These are phyloP conservation scores for Silurus meridionalis DNA, from an alignment of 2,113 vertebrate species.

Conservation along the genomic window DNA sequence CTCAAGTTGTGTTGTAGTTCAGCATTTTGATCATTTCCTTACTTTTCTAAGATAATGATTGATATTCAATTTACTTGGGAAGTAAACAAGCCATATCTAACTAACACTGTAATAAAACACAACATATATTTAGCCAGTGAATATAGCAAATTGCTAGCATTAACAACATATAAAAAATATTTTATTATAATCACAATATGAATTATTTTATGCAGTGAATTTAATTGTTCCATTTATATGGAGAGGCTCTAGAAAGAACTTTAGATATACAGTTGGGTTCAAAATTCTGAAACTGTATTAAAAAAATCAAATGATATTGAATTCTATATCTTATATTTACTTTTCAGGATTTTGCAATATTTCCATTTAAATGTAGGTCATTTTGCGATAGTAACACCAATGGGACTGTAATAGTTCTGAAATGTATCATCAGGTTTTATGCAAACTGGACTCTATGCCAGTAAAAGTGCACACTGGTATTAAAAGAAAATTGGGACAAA, in stretches of 20 bases:
- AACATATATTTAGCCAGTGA: conserved; percentile 33
- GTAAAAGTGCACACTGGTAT: background rate
- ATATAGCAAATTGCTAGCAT: conserved; percentile 51
- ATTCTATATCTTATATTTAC: no score
- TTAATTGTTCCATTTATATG: conserved; percentile 44
- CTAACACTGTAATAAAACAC: conserved; percentile 51
- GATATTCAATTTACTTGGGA: conserved; percentile 45
- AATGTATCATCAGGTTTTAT: background rate
- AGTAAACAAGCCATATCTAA: conserved; percentile 56
- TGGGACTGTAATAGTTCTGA: background rate
- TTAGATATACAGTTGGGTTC: background rate
- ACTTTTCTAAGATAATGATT: conserved; percentile 40
- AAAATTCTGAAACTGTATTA: background rate
- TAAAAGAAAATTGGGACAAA: no score
- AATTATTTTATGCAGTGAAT: conserved; percentile 39
- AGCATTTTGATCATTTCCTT: conserved; percentile 60
- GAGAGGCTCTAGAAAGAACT: background rate
- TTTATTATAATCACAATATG: conserved; percentile 9
- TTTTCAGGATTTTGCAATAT: background rate
- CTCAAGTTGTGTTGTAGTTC: conserved; percentile 23
- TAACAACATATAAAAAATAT: conserved; percentile 32
- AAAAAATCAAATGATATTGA: background rate
- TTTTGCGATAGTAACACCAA: background rate
- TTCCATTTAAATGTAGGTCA: conserved; percentile 40
- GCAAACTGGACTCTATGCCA: background rate